A percentile compares a stretch with the other conserved stretches of the same genome.
Conservation (phyloP, 2,797 vertebrate species). For the Helarctos malayanus region DNA sequence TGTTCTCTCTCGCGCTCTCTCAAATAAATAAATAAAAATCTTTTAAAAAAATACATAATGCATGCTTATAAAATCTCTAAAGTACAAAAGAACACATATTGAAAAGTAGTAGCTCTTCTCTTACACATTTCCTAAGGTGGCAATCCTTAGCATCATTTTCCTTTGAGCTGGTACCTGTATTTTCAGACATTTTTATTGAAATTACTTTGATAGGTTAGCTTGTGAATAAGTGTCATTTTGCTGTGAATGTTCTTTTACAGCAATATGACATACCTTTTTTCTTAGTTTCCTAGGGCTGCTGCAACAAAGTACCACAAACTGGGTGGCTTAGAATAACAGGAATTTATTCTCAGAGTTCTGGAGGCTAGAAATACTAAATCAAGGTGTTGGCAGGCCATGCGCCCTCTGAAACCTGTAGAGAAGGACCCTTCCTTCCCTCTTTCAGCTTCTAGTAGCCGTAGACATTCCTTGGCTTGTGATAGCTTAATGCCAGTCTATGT, state of each 20-base stretch:
- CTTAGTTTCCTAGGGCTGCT: not conserved
- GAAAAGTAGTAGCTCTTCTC: slow-evolving; percentile 43
- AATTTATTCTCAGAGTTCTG: not conserved
- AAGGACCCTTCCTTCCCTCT: not conserved
- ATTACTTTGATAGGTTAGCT: slow-evolving; percentile 11
- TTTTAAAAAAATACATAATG: not conserved
- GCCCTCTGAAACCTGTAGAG: not conserved
- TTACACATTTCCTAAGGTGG: not conserved
- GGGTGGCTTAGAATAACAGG: not conserved
- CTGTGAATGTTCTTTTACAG: not conserved
- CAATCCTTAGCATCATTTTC: not conserved
- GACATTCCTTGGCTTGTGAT: not conserved
- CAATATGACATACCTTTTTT: not conserved
- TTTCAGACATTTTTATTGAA: slow-evolving; percentile 53
- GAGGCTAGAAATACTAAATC: not conserved
- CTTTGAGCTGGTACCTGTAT: not conserved
- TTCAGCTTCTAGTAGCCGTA: not conserved
- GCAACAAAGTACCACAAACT: not conserved
- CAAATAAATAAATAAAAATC: too few relatives aligned
- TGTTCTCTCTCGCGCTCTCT: too few relatives aligned
- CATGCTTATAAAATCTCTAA: not conserved
- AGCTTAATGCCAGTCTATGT: not conserved
- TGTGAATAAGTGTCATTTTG: not conserved
- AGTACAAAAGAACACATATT: not conserved
- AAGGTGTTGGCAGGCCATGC: not conserved